Conservation (phyloP, 2,888 invertebrate genomes). For the Amblyjoppa fuscipennis region DNA sequence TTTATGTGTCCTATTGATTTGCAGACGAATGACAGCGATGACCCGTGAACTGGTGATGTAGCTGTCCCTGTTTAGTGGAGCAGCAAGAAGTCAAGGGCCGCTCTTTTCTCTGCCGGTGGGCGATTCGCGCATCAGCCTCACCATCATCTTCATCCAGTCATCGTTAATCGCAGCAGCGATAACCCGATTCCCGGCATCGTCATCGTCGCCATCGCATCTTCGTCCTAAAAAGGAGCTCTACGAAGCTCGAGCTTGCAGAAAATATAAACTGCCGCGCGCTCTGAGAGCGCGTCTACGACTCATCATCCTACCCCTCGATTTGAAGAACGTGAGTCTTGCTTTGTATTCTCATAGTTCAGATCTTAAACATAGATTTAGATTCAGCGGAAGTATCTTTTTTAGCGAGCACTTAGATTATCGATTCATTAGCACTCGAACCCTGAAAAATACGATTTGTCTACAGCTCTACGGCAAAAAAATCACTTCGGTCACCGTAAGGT, state of each 20-base stretch:
- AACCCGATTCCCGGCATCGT: slow-evolving; percentile 45
- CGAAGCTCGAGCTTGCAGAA: slow-evolving; percentile 52
- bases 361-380: no score
- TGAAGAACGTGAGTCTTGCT: slow-evolving; percentile 69
- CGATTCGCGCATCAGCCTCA: slow-evolving; percentile 71
- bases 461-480: no score
- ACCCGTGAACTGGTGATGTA: slow-evolving; percentile 79
- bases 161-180: slow-evolving; percentile 51
- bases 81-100: slow-evolving; percentile 74
- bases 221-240: slow-evolving; percentile 40
- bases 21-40: slow-evolving; percentile 78
- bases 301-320: slow-evolving; percentile 70
- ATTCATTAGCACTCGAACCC: no score
- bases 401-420: no score
- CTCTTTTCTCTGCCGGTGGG: slow-evolving; percentile 72
- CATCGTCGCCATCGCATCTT: slow-evolving; percentile 44
- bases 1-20: slow-evolving; percentile 66
- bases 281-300: slow-evolving; percentile 65
- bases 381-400: no score
- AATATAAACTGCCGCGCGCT: slow-evolving; percentile 67
- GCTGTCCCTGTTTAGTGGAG: slow-evolving; percentile 66
- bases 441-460: no score
- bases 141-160: slow-evolving; percentile 70
- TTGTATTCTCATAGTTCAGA: neutral
- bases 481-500: no score